Evolutionary conservation across 2,797 vertebrate species (phyloP).

Genomic region (Sardinella longiceps): DNA sequence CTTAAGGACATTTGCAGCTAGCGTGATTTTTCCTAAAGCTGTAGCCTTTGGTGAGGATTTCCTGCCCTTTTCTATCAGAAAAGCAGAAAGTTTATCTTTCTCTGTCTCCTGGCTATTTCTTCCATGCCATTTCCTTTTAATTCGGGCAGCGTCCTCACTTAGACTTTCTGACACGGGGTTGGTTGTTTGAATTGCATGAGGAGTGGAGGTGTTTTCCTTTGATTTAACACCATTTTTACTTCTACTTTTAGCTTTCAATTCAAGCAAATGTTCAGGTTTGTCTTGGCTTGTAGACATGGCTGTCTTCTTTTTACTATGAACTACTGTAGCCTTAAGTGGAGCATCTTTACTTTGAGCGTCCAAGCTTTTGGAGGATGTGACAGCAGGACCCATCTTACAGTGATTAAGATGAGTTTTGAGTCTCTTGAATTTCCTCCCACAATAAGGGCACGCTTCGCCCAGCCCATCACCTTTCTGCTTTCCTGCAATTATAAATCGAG

Average conservation of each 20-base stretch:
- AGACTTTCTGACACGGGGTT: neutral
- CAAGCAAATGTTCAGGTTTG: neutral
- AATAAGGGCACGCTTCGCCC: slow-evolving; percentile 82
- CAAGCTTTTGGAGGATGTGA: neutral
- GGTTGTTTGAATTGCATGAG: neutral
- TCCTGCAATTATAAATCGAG: neutral
- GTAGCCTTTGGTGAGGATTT: neutral
- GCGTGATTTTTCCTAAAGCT: neutral
- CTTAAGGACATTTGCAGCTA: slow-evolving; percentile 5
- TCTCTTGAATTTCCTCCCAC: slow-evolving; percentile 83
- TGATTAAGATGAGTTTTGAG: slow-evolving; percentile 86
- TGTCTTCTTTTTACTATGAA: neutral
- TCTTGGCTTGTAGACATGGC: neutral
- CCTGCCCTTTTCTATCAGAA: slow-evolving; percentile 34
- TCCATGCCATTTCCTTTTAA: slow-evolving; percentile 59
- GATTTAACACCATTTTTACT: slow-evolving; percentile 50
- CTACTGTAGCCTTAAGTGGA: neutral
- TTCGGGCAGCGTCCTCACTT: slow-evolving; percentile 49
- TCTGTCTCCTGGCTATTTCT: slow-evolving; percentile 41
- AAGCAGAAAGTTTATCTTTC: slow-evolving; percentile 20
- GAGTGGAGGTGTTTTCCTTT: slow-evolving; percentile 5
- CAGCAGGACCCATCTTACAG: slow-evolving; percentile 72
- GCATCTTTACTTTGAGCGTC: neutral
- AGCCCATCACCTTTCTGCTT: neutral
- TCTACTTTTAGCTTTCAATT: neutral